These are phyloP conservation scores for Scylla paramamosain DNA, from an alignment of 1,140 invertebrate species.

Conservation along the genomic window DNA sequence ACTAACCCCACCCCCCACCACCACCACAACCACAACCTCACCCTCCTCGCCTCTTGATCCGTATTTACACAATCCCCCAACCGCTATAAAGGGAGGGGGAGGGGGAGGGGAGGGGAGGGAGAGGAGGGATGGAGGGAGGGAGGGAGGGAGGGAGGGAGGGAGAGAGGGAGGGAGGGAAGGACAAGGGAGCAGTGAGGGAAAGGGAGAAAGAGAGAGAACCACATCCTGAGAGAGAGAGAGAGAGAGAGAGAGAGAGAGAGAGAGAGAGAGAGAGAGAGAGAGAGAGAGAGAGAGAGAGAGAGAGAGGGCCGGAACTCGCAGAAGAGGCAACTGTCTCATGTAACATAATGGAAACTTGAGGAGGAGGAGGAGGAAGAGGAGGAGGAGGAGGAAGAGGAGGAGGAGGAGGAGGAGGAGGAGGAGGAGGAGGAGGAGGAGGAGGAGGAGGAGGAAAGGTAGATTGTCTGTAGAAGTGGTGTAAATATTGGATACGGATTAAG, in stretches of 20 bases:
- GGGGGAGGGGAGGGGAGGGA: no score
- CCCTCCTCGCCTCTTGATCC: no score
- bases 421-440: not conserved
- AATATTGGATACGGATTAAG: not conserved
- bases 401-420: not conserved
- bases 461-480: not conserved
- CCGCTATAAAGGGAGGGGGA: no score
- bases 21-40: no score
- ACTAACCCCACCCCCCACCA: no score
- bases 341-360: not conserved
- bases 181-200: no score
- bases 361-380: not conserved
- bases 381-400: not conserved
- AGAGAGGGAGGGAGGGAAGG: no score
- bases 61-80: no score
- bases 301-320: not conserved
- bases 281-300: conserved; percentile 50
- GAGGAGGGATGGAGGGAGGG: conserved; percentile 35
- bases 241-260: conserved; percentile 61
- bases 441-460: not conserved
- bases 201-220: not conserved
- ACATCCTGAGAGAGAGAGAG: conserved; percentile 46
- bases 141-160: conserved; percentile 25
- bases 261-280: conserved; percentile 61
- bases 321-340: no score